Percentiles rank a stretch among this genome's conserved stretches.
phyloP scores from a whole-genome alignment of 2,113 vertebrate genomes.

The Phylloscopus whistleri region DNA sequence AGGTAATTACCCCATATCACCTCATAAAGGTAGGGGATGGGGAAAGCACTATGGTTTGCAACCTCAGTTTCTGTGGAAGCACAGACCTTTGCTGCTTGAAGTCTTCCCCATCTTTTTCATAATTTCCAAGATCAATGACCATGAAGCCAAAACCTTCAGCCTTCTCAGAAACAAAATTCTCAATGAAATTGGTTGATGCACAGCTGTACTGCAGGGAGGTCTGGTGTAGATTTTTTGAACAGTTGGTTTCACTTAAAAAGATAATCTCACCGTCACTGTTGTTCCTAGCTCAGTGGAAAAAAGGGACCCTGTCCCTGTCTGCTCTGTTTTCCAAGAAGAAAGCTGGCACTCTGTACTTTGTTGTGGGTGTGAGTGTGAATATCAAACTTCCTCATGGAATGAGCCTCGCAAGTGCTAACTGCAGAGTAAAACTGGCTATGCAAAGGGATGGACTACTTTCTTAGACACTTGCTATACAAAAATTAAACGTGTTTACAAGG shows the following conservation, averaged over 20 bases:
- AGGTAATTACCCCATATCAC: background rate
- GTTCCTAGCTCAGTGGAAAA: background rate
- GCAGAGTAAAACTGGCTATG: background rate
- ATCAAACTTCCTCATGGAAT: background rate
- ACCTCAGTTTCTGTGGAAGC: background rate
- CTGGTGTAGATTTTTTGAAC: background rate
- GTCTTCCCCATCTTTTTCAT: background rate
- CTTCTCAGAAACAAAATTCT: background rate
- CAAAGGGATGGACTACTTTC: background rate
- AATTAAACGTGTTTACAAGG: background rate
- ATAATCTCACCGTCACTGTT: background rate
- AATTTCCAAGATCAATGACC: background rate
- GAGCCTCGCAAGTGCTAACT: background rate
- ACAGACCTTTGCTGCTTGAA: background rate
- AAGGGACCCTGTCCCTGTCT: background rate
- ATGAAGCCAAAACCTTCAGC: background rate
- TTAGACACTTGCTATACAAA: background rate
- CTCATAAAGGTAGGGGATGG: background rate
- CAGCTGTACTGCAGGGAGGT: background rate
- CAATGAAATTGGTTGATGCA: background rate
- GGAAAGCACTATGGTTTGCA: background rate
- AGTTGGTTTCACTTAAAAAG: background rate
- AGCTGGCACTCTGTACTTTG: background rate
- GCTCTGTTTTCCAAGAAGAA: conserved; percentile 5
- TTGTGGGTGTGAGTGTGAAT: background rate